phyloP scores from a whole-genome alignment of 2,113 vertebrate species.

The Onychorhynchus coronatus region DNA sequence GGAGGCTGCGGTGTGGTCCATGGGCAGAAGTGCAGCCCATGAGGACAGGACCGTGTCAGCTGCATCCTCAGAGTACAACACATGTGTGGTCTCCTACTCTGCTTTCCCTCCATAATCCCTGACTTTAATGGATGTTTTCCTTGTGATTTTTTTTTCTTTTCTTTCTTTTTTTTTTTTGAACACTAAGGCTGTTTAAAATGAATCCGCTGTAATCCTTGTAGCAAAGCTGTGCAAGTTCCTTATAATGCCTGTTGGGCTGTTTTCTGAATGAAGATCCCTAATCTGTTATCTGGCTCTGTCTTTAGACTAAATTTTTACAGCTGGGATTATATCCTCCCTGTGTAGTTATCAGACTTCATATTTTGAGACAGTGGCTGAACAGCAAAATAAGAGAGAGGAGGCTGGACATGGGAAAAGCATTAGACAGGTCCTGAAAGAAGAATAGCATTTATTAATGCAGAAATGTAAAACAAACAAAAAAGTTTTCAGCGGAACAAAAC shows the following conservation, averaged over 20 bases:
- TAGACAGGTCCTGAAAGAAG: neutral
- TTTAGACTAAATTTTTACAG: conserved; percentile 1
- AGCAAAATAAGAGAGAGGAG: neutral
- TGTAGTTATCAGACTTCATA: neutral
- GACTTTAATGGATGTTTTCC: neutral
- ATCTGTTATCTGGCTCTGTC: conserved; percentile 19
- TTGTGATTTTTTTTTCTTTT: neutral
- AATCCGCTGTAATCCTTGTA: neutral
- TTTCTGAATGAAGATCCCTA: conserved; percentile 16
- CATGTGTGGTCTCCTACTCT: neutral
- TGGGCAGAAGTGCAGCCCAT: neutral
- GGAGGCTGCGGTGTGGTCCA: accelerated
- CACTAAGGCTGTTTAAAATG: conserved; percentile 12
- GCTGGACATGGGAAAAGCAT: neutral
- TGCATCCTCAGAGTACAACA: neutral
- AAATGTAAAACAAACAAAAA: neutral
- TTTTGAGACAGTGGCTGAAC: neutral
- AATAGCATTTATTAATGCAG: neutral
- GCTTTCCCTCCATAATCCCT: neutral
- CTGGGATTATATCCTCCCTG: conserved; percentile 8
- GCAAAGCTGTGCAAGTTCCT: neutral
- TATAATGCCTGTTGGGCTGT: neutral
- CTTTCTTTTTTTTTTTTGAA: neutral
- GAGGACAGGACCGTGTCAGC: neutral
- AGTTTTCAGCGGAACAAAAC: neutral